Conservation (phyloP, 1,140 invertebrate genomes). For the Tetramorium alpestre region DNA sequence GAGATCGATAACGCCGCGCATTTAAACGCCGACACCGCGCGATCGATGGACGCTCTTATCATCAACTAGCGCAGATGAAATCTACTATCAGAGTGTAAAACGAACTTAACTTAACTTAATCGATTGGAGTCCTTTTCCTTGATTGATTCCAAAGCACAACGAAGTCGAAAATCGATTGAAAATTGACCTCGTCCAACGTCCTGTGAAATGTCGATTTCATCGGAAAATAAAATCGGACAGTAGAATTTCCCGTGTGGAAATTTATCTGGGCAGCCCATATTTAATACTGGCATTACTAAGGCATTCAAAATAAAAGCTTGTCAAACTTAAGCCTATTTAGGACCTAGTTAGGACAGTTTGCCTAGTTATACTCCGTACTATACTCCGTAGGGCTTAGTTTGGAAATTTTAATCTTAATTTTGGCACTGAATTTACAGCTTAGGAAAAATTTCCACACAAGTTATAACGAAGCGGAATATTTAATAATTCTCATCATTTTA, state of each 20-base stretch:
- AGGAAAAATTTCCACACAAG: too few relatives aligned
- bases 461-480: not conserved
- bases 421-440: too few relatives aligned
- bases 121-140: not conserved
- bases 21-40: slow-evolving; percentile 12
- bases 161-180: not conserved
- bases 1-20: slow-evolving; percentile 34
- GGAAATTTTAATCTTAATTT: too few relatives aligned
- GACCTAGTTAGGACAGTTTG: too few relatives aligned
- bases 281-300: too few relatives aligned
- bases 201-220: not conserved
- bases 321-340: too few relatives aligned
- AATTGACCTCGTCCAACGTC: not conserved
- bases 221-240: not conserved
- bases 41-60: not conserved
- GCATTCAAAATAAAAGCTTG: too few relatives aligned
- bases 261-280: too few relatives aligned
- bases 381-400: too few relatives aligned
- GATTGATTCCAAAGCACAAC: not conserved
- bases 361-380: too few relatives aligned
- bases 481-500: not conserved
- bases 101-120: not conserved
- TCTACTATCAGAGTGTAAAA: not conserved
- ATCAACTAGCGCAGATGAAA: not conserved
- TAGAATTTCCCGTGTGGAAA: not conserved